Evolutionary conservation across 2,797 vertebrate genomes (phyloP).

Genomic region (Threskiornis aethiopicus): DNA sequence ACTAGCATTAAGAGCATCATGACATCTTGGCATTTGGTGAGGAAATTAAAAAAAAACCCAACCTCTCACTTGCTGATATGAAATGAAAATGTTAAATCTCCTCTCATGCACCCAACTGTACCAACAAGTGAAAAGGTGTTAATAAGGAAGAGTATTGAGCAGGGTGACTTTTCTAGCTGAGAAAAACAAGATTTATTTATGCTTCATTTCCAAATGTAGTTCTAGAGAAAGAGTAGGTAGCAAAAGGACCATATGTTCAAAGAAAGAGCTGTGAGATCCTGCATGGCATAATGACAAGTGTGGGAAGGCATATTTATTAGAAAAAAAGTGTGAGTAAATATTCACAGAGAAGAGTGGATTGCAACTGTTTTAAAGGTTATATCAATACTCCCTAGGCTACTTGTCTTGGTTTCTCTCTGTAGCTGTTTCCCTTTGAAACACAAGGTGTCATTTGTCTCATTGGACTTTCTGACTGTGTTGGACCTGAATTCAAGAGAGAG

Average conservation of each 20-base stretch:
- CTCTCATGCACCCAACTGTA: neutral
- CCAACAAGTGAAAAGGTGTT: neutral
- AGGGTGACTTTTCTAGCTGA: neutral
- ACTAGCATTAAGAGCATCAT: neutral
- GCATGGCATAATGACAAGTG: neutral
- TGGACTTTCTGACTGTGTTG: neutral
- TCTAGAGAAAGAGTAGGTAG: conserved; percentile 24
- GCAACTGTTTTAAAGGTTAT: neutral
- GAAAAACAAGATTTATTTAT: conserved; percentile 36
- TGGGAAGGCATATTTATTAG: conserved; percentile 12
- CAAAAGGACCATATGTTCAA: conserved; percentile 37
- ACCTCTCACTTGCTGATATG: neutral
- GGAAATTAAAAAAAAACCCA: neutral
- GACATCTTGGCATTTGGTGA: neutral
- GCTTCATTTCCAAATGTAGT: conserved; percentile 13
- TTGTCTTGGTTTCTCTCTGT: neutral
- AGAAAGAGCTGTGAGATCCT: neutral
- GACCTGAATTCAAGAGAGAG: neutral
- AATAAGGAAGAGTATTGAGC: neutral
- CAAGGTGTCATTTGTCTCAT: neutral
- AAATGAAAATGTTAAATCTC: neutral
- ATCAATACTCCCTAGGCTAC: neutral
- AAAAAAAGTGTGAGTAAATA: neutral
- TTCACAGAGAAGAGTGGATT: neutral
- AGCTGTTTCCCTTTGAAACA: neutral